A percentile compares a stretch with the other conserved stretches of the same genome.
Evolutionary conservation across 2,888 invertebrate species (phyloP).

Genomic region (Euplagia quadripunctaria): DNA sequence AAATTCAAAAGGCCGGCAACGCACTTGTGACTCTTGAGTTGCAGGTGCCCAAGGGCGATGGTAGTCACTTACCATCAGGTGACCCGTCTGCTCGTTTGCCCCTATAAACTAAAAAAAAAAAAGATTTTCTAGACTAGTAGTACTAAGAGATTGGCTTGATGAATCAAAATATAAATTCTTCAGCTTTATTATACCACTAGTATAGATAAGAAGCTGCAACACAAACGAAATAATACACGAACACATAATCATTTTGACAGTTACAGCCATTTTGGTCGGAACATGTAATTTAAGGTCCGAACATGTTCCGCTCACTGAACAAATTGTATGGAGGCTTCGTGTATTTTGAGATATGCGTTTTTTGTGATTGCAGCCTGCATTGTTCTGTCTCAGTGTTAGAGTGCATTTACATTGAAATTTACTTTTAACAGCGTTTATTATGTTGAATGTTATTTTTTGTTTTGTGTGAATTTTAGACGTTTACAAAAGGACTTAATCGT

Average conservation of each 20-base stretch:
- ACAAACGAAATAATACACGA: slow-evolving; percentile 16
- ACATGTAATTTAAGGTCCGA: slow-evolving; percentile 53
- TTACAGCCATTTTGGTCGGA: slow-evolving; percentile 55
- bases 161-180: not conserved
- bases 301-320: slow-evolving; percentile 60
- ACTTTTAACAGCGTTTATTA: not conserved
- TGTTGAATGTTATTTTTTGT: not conserved
- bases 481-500: not conserved
- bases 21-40: too few relatives aligned
- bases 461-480: not conserved
- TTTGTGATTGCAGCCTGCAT: slow-evolving; percentile 76
- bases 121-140: not conserved
- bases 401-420: slow-evolving; percentile 49
- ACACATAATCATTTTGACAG: slow-evolving; percentile 50
- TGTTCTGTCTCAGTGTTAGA: slow-evolving; percentile 69
- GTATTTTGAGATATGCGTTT: slow-evolving; percentile 65
- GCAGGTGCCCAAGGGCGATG: too few relatives aligned
- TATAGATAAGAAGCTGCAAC: not conserved
- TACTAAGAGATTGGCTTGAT: too few relatives aligned
- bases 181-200: not conserved
- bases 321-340: slow-evolving; percentile 63
- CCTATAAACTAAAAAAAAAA: too few relatives aligned
- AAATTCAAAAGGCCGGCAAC: too few relatives aligned
- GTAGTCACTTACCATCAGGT: too few relatives aligned
- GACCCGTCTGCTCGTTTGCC: too few relatives aligned